Percentiles rank a stretch among this genome's conserved stretches.
Evolutionary conservation across 2,797 vertebrate species (phyloP).

Genomic region (Lemur catta): DNA sequence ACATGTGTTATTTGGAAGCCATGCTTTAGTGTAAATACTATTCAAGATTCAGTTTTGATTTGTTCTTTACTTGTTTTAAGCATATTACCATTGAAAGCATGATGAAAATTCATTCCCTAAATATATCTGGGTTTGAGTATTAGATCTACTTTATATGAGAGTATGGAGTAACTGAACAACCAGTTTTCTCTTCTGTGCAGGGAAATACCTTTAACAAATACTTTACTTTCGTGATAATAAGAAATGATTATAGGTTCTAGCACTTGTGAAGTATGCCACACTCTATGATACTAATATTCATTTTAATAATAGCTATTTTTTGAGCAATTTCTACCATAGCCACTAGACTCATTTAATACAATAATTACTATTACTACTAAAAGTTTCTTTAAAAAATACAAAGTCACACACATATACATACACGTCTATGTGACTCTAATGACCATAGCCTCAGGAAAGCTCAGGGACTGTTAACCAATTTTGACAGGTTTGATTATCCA

Average conservation of each 20-base stretch:
- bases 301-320: background rate
- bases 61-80: background rate
- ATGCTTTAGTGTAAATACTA: background rate
- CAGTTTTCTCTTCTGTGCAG: background rate
- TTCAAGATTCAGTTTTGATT: background rate
- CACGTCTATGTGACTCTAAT: background rate
- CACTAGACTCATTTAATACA: background rate
- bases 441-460: background rate
- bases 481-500: background rate
- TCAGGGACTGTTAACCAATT: background rate
- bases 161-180: background rate
- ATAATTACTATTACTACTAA: background rate
- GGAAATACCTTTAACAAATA: background rate
- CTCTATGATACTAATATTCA: background rate
- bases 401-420: background rate
- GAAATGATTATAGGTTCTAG: background rate
- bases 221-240: background rate
- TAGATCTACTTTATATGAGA: background rate
- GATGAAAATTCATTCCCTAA: background rate
- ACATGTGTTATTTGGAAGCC: background rate
- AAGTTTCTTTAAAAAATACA: background rate
- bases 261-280: background rate
- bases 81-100: background rate
- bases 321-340: background rate
- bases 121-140: background rate